Percentiles rank a stretch among this genome's conserved stretches.
phyloP scores from a whole-genome alignment of 2,797 vertebrate genomes.

The Pyrocephalus nanus region DNA sequence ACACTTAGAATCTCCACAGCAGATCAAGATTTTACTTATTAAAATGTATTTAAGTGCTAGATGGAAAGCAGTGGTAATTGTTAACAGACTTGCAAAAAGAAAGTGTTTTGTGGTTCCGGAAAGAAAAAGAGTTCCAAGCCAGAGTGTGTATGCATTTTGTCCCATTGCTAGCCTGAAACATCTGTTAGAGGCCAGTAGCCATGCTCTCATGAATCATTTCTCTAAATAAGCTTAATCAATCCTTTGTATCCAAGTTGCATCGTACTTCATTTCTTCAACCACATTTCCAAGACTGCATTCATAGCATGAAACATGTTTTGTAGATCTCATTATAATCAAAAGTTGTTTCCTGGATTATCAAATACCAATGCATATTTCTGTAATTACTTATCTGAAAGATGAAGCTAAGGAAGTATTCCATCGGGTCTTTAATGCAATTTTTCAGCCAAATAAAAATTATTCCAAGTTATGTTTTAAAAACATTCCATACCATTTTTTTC shows the following conservation, averaged over 20 bases:
- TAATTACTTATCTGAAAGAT: neutral
- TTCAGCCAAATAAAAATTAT: neutral
- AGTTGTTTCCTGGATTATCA: neutral
- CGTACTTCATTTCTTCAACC: neutral
- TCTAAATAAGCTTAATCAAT: neutral
- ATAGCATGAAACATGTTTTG: neutral
- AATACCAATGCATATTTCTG: neutral
- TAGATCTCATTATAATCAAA: neutral
- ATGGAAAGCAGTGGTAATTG: neutral
- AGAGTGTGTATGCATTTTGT: neutral
- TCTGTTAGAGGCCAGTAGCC: neutral
- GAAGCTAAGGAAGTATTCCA: neutral
- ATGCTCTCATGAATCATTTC: neutral
- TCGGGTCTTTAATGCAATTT: neutral
- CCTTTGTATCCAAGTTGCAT: neutral
- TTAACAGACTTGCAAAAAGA: neutral
- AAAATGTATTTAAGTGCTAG: neutral
- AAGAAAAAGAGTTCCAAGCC: neutral
- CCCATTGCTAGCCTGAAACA: neutral
- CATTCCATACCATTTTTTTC: neutral
- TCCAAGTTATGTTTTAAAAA: neutral
- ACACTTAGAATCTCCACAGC: neutral
- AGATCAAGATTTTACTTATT: neutral
- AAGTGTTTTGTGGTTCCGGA: neutral
- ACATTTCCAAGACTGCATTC: neutral